phyloP scores from a whole-genome alignment of 2,113 vertebrate genomes.

The Ramphastos sulfuratus region DNA sequence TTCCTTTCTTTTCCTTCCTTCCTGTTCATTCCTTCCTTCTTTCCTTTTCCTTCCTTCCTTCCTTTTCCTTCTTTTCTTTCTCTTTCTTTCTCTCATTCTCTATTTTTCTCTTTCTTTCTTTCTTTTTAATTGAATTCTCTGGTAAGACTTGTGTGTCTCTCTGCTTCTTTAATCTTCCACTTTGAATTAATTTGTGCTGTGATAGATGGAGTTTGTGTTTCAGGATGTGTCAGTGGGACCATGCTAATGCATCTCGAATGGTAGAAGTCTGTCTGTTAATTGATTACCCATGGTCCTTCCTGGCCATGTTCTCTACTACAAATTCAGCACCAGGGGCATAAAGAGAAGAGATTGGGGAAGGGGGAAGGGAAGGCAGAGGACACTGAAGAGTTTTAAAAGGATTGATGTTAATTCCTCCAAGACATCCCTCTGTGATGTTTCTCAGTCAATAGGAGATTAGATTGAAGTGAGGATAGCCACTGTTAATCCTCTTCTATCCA shows the following conservation, averaged over 20 bases:
- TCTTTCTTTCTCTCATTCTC: no score
- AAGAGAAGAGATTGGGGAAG: neutral
- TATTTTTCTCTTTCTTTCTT: no score
- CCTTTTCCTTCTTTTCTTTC: no score
- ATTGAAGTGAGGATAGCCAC: conserved; percentile 46
- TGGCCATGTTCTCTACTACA: neutral
- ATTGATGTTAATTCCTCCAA: conserved; percentile 74
- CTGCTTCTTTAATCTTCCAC: conserved; percentile 34
- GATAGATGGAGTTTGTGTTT: conserved; percentile 49
- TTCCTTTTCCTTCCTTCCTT: no score
- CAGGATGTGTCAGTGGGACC: conserved; percentile 49
- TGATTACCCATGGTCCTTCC: conserved; percentile 59
- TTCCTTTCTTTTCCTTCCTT: neutral
- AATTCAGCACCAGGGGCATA: neutral
- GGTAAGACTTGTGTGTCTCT: neutral
- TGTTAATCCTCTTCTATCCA: conserved; percentile 60
- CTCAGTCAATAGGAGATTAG: conserved; percentile 74
- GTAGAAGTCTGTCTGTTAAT: conserved; percentile 53
- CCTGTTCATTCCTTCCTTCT: no score
- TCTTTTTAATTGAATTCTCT: no score
- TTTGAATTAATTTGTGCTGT: conserved; percentile 62
- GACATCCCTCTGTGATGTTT: conserved; percentile 54
- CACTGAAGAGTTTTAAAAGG: conserved; percentile 52
- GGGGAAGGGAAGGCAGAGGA: neutral
- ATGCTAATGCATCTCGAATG: conserved; percentile 58